Evolutionary conservation across 2,797 vertebrate species (phyloP), one percentile per base, ranked within the genome.

Genomic region (Eulemur mongoz): DNA sequence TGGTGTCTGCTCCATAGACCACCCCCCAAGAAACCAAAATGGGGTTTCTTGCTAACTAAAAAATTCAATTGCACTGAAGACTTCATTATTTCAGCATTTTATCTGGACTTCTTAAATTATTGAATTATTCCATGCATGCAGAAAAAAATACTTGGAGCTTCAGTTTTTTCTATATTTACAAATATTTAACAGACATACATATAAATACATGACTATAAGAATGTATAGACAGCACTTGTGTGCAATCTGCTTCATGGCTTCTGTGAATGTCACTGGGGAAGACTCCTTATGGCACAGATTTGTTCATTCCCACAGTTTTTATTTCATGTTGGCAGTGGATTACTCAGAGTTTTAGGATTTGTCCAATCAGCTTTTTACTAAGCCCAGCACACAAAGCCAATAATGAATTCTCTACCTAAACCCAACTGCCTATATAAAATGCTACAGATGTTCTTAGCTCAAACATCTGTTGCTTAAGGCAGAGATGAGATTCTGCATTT

Each of bases 141-240:
- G n/a, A 27, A 75, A 86, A 90, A 83, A 69, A 73, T 76, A 48
- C 25, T 84, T 20, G 23, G 45, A 75, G 14, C n/a, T 70, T 95
- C 85, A 32, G 25, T 76, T 95, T 91, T 76, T 45, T 94, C 59
- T 94, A 0, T 91, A 50, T 95, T 95, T 95, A 93, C 54, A 97
- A 88, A 94, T 93, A 86, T 91, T 89, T 93, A 94, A 43, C 48
- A 76, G 65, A 40, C 54, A 86, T 81, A n/a, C 30, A 76, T 72
- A 80, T 84, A 81, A 87, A 85, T 61, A 43, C 8, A 73, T 30
- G 72, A 83, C 38, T 80, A 1, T 27, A 70, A 52, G 54, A 27
- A 54, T 61, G 25, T 22, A 72, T 35, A 61, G 65, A 65, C 45
- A 69, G 48, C 50, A 45, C 82, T 80, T 65, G 57, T 84, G 7